Percentiles rank a stretch among this genome's conserved stretches.
Evolutionary conservation across 2,113 vertebrate genomes (phyloP).

Genomic region (Synodontis membranacea): DNA sequence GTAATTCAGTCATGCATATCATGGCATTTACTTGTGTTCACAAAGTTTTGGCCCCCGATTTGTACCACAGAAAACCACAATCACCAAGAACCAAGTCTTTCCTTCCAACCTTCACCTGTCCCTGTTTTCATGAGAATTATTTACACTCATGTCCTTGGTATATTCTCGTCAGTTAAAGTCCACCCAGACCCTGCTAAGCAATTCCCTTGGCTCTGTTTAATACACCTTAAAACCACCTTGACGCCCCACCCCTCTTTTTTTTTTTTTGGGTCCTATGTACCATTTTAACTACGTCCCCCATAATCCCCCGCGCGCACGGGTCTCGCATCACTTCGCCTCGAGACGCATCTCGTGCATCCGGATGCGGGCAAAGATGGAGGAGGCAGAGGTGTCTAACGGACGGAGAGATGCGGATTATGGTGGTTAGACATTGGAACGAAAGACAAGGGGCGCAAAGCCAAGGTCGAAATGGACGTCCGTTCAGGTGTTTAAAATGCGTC

Average conservation of each 20-base stretch:
- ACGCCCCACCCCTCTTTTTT: background rate
- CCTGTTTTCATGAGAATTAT: background rate
- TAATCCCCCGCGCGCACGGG: slow-evolving; percentile 34
- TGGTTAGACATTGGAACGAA: slow-evolving; percentile 7
- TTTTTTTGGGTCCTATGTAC: background rate
- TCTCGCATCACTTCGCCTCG: slow-evolving; percentile 27
- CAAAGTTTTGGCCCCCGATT: no score
- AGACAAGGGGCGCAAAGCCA: background rate
- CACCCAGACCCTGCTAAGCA: background rate
- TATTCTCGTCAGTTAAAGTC: background rate
- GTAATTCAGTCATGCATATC: background rate
- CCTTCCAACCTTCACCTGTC: background rate
- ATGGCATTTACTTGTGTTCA: background rate
- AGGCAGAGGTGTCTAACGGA: slow-evolving; percentile 59
- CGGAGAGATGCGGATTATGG: slow-evolving; percentile 68
- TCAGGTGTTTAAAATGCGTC: background rate
- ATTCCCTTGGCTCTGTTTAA: background rate
- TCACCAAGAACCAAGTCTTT: background rate
- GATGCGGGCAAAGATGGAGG: slow-evolving; percentile 72
- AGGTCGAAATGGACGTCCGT: background rate
- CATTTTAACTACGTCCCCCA: slow-evolving; percentile 53
- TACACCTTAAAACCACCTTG: background rate
- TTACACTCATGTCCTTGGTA: background rate
- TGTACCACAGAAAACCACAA: no score
- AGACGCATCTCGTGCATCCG: slow-evolving; percentile 49